Base-by-base conservation (phyloP, 1,140 invertebrate species). In the Lordiphosa mommai region DNA sequence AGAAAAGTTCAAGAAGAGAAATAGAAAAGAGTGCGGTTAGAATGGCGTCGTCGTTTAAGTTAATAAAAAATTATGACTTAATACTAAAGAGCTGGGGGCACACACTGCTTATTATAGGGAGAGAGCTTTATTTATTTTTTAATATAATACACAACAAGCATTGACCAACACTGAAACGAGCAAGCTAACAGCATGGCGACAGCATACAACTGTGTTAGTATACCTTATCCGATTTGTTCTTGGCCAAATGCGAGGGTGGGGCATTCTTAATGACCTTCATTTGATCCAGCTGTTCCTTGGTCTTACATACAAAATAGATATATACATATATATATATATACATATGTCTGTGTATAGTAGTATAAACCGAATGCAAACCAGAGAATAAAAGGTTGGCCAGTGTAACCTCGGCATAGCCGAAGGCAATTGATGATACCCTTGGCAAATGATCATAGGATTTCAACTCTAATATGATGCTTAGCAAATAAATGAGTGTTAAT, bases 151-250 rank as follows among this genome's bases (percentile, higher is more conserved):
- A 41, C 44, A 48, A 37, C 43, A 37, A 76, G 76, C 72, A 44
- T 72, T 84, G 69, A 72, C 67, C 72, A 77, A 77, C 68, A 82
- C 68, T 65, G 66, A 64, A 23, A 50, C 52, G 56, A 68, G 66
- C 66, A 56, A 60, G 41, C 29, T 55, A 50, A 55, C 17, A 29
- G 20, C 46, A 41, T 36, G 36, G 48, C 53, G 67, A 27, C 63
- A 41, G 38, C 34, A 69, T 56, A 52, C 49, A 23, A 40, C 5
- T 12, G 8, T 29, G 10, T 56, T 49, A 13, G 32, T 89, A 91
- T 92, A 96, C 95, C 95, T 96, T 95, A 79, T 94, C 94, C 4
- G 95, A 96, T 90, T 95, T 96, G 77, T 93, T 95, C 92, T 93
- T 96, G 89, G 92, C 92, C 88, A 94, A 89, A 92, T 95, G 92